phyloP scores from a whole-genome alignment of 1,140 invertebrate genomes.

The Neodiprion fabricii region DNA sequence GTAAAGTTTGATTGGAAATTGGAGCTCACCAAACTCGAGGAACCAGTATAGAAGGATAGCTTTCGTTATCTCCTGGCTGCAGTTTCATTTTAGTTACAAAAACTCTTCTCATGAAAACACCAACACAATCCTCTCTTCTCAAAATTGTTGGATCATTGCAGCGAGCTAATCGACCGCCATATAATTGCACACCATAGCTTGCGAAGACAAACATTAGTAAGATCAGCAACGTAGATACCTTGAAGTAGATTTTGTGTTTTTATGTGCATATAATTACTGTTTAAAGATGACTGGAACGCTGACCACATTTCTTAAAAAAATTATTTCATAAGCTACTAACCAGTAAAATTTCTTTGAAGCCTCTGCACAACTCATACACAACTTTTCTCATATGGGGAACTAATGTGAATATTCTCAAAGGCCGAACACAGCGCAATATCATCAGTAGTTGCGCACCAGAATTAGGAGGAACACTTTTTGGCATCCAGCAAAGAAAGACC shows the following conservation, averaged over 20 bases:
- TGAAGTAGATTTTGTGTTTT: constrained; percentile 34
- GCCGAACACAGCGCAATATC: constrained; percentile 95
- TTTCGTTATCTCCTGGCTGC: constrained; percentile 78
- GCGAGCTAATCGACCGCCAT: constrained; percentile 92
- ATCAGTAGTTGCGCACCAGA: constrained; percentile 94
- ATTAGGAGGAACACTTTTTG: constrained; percentile 86
- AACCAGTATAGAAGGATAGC: constrained; percentile 93
- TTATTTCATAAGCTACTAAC: constrained; percentile 62
- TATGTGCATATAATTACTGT: not conserved
- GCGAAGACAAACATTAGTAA: constrained; percentile 99
- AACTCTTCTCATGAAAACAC: constrained; percentile 92
- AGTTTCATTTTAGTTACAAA: constrained; percentile 99
- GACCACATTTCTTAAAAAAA: too few species aligned
- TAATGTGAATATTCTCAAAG: constrained; percentile 95
- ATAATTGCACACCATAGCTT: constrained; percentile 97
- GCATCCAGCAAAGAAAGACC: constrained; percentile 97
- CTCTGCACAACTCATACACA: constrained; percentile 96
- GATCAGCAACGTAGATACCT: constrained; percentile 96
- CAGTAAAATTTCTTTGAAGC: constrained; percentile 99
- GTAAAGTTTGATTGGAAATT: constrained; percentile 3
- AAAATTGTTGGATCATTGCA: constrained; percentile 96
- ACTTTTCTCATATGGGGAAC: constrained; percentile 99
- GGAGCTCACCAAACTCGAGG: constrained; percentile 91
- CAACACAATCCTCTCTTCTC: constrained; percentile 87
- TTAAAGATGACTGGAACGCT: too few species aligned